Base-by-base conservation (phyloP, 2,797 vertebrate genomes). In the Phataginus tricuspis region DNA sequence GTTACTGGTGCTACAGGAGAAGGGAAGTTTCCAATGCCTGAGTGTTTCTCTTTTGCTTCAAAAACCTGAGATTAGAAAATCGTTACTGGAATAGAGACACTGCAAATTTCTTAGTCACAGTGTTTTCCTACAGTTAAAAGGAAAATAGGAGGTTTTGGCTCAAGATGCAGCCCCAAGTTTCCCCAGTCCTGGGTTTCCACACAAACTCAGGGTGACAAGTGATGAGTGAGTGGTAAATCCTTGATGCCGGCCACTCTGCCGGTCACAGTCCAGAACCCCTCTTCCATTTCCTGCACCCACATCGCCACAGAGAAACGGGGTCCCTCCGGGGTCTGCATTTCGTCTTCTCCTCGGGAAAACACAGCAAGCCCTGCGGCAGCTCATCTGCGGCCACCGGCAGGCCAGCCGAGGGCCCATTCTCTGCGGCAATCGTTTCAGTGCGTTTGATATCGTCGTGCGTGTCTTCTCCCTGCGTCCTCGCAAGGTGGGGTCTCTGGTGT, bases 221-320 rank as follows among this genome's bases (percentile, higher is more conserved):
- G 18, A 59, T 0, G 0, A 13, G 14, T 0, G 1, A 39, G 29
- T 11, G 11, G 39, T 4, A 63, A 15, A 23, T 14, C 18, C 19
- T 55, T 39, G 49, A 37, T 4, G 13, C 8, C 0, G 37, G 4
- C 31, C 57, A 10, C 27, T 29, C 15, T 10, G 7, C 4, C 39
- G 1, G 0, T 11, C 4, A 6, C 4, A 3, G 12, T 49, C 21
- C 15, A 31, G 10, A 75, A 25, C 4, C 21, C 13, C 16, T 19
- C 51, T 9, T 6, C 0, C 11, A 1, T 19, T 37, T 42, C 5
- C 31, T 25, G 1, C 11, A 45, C 6, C 16, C 1, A 0, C 8
- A 0, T 0, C 2, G 14, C 15, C 1, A 1, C 7, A 42, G 7
- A 74, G 34, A 29, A 34, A 5, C 8, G 2, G 31, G 15, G 6